Base-by-base conservation (phyloP, 1,140 invertebrate species). In the Piezodorus guildinii region DNA sequence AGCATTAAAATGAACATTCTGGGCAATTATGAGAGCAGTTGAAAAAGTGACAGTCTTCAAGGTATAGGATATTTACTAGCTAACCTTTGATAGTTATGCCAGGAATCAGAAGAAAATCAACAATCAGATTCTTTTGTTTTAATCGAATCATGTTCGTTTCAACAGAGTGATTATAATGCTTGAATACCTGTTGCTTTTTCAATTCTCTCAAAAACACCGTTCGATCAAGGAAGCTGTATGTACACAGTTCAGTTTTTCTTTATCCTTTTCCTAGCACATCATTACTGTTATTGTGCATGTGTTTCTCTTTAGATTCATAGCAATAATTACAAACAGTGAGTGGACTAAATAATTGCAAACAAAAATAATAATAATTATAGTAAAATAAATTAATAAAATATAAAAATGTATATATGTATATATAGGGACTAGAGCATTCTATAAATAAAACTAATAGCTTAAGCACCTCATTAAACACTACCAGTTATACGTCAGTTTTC, bases 401-500 rank as follows among this genome's bases (percentile, higher is more conserved):
- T 39, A 39, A 39, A 39, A 39, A 39, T 39, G 34, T 39, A 39
- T 39, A 39, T 39, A 39, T 39, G 34, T 39, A 39, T 39, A 39
- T 39, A 39, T 39, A 39, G 34, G 52, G 52, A 23, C 52, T 56
- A 21, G 52, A 56, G 52, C 52, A 56, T 56, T 62, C 45, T 49
- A 45, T 51, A 62, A 62, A 62, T 34, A 27, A 52, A 52, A 17
- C 62, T 62, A 62, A 51, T 52, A 27, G 25, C 21, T 17, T 27
- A 62, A 52, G 62, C 62, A 62, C 62, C 62, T 62, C 46, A 15
- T 52, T 51, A 27, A 52, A 62, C 21, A 15, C 62, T 62, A 62
- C 46, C 16, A 52, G 17, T 62, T 51, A 23, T 62, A 19, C 39
- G 3, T 58, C 63, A 43, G 17, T 59, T 23, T 25, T 23, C 21